These are phyloP conservation scores for Pedionomus torquatus DNA, from an alignment of 2,113 vertebrate species.

Conservation along the genomic window DNA sequence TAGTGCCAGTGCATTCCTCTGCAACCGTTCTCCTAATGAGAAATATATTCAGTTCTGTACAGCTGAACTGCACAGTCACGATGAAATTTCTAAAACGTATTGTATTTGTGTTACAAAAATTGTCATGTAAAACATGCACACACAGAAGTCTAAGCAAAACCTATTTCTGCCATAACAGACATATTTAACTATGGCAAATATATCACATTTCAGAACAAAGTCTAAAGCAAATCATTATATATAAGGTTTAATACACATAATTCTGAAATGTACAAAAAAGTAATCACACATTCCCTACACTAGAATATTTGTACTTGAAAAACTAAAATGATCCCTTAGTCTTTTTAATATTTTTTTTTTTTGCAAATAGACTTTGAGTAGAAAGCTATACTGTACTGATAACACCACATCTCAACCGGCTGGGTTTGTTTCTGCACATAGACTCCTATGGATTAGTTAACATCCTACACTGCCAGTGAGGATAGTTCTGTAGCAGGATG, in stretches of 20 bases:
- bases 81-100: conserved; percentile 36
- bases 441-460: conserved; percentile 17
- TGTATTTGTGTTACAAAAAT: conserved; percentile 59
- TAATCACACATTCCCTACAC: conserved; percentile 21
- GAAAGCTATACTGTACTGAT: conserved; percentile 22
- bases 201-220: conserved; percentile 58
- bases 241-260: conserved; percentile 32
- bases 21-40: conserved; percentile 4
- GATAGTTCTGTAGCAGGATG: neutral
- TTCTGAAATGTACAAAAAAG: conserved; percentile 64
- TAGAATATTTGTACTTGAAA: conserved; percentile 47
- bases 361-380: neutral
- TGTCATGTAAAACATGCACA: conserved; percentile 61
- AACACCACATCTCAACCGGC: neutral
- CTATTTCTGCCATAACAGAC: conserved; percentile 32
- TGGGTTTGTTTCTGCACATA: conserved; percentile 26
- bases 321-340: conserved; percentile 48
- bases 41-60: conserved; percentile 10
- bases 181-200: conserved; percentile 47
- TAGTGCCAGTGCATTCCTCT: conserved; percentile 21
- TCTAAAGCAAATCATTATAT: conserved; percentile 47
- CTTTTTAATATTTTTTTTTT: neutral
- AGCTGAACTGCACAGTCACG: conserved; percentile 15
- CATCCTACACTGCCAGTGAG: conserved; percentile 40
- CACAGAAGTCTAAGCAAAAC: conserved; percentile 56